A percentile compares a stretch with the other conserved stretches of the same genome.
Evolutionary conservation across 2,888 invertebrate species (phyloP).

Genomic region (Agrochola circellaris): DNA sequence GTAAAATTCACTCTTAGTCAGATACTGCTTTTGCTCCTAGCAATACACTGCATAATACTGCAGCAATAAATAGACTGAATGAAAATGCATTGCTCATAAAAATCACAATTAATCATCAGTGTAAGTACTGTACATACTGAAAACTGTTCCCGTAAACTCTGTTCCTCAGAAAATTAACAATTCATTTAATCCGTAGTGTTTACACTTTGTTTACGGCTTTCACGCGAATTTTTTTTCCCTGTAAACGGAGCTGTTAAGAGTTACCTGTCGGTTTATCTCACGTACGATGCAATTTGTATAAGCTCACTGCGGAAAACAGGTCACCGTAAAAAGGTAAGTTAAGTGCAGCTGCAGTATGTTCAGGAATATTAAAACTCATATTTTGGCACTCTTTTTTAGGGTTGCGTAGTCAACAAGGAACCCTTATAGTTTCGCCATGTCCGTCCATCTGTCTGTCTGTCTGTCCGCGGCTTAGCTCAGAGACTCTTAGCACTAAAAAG

Average conservation of each 20-base stretch:
- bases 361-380: not conserved
- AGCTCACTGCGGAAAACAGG: conserved; percentile 18
- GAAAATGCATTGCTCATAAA: not conserved
- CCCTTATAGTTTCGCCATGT: too few relatives aligned
- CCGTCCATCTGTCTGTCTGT: too few relatives aligned
- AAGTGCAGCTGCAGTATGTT: not conserved
- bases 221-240: conserved; percentile 11
- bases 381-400: not conserved
- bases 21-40: not conserved
- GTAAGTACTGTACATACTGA: too few relatives aligned
- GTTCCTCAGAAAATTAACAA: conserved; percentile 13
- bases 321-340: conserved; percentile 4
- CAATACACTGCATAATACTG: not conserved
- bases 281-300: conserved; percentile 33
- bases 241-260: conserved; percentile 40
- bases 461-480: too few relatives aligned
- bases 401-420: too few relatives aligned
- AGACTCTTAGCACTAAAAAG: too few relatives aligned
- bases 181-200: conserved; percentile 15
- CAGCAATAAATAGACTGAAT: not conserved
- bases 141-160: conserved; percentile 10
- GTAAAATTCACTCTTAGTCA: not conserved
- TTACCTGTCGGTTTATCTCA: conserved; percentile 7
- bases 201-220: conserved; percentile 23
- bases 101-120: not conserved